phyloP scores from a whole-genome alignment of 30 jellyfish, hydroid and myxozoan species.

The Hydractinia symbiolongicarpus region DNA sequence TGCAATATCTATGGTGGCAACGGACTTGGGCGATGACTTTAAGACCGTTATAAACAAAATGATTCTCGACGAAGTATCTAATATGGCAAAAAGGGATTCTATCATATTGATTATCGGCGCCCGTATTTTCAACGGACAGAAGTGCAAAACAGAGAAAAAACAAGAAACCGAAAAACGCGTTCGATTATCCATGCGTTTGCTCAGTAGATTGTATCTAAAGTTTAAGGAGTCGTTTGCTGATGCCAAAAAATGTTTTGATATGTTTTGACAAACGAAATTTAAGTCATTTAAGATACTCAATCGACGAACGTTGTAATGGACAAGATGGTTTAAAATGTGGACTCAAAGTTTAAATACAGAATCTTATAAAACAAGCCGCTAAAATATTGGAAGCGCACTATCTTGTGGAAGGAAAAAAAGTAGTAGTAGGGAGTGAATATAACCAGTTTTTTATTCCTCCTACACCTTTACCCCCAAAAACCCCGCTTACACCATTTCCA shows the following conservation, averaged over 20 bases:
- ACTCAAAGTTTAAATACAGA: background rate
- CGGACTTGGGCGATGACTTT: background rate
- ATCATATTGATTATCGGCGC: background rate
- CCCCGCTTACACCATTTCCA: no score
- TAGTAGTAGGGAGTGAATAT: no score
- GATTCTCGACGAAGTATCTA: background rate
- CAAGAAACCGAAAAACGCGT: background rate
- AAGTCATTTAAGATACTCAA: background rate
- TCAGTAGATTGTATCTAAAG: background rate
- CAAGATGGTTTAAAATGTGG: background rate
- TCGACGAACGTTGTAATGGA: background rate
- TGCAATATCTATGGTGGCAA: background rate
- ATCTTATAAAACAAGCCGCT: background rate
- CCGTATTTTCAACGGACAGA: background rate
- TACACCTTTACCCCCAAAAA: no score
- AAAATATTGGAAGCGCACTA: slow-evolving; percentile 5
- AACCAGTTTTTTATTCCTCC: no score
- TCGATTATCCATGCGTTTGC: background rate
- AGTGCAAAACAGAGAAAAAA: background rate
- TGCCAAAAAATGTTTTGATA: no score
- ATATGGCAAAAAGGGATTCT: background rate
- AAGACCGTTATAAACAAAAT: background rate
- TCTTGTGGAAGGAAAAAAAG: background rate
- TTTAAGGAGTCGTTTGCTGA: background rate
- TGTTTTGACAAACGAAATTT: background rate